Evolutionary conservation across 2,797 vertebrate genomes (phyloP).

Genomic region (Potorous gilbertii): DNA sequence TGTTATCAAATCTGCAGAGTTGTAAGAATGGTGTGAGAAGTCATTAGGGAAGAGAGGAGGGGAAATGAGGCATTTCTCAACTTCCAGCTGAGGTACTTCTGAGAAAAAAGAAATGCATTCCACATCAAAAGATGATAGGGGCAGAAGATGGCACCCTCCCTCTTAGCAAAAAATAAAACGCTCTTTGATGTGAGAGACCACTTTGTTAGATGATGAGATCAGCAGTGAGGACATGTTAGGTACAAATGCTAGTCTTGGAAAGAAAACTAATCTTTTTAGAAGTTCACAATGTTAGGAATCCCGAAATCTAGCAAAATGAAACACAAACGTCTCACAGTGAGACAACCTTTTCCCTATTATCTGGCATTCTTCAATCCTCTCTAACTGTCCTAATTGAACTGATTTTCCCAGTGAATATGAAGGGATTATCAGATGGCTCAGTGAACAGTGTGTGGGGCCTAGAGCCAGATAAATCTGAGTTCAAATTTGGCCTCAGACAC

Average conservation of each 20-base stretch:
- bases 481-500: background rate
- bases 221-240: background rate
- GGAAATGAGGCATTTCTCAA: conserved; percentile 55
- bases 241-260: conserved; percentile 26
- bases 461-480: background rate
- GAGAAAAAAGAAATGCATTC: background rate
- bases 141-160: conserved; percentile 21
- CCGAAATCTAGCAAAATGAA: background rate
- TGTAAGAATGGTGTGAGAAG: conserved; percentile 60
- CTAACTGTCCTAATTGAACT: background rate
- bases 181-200: background rate
- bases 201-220: background rate
- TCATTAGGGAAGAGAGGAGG: conserved; percentile 51
- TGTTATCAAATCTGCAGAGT: conserved; percentile 57
- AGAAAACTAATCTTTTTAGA: background rate
- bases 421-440: background rate
- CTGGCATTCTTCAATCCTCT: background rate
- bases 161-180: conserved; percentile 40
- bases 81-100: conserved; percentile 32
- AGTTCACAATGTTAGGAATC: background rate
- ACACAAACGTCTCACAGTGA: background rate
- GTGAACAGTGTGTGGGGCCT: background rate
- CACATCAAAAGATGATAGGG: background rate
- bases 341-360: background rate
- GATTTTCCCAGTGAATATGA: background rate